Percentiles rank a stretch among this genome's conserved stretches.
Conservation (phyloP, 2,113 vertebrate genomes). For the Lophura nycthemera region DNA sequence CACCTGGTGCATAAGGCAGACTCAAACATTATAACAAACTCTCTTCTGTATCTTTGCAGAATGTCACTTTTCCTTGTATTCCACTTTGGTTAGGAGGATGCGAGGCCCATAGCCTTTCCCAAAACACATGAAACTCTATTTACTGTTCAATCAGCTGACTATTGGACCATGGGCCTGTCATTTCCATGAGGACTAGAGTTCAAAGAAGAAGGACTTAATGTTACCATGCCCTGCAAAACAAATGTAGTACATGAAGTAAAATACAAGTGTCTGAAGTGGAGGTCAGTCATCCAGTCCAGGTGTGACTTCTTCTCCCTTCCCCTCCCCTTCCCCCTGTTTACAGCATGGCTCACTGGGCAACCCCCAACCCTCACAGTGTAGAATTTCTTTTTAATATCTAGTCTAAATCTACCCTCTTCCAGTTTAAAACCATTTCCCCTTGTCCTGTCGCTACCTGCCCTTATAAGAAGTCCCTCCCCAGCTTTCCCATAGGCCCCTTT, state of each 20-base stretch:
- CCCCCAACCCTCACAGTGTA: too few species aligned
- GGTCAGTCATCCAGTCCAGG: not conserved
- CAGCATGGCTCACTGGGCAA: too few species aligned
- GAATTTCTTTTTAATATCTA: too few species aligned
- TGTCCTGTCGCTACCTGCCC: too few species aligned
- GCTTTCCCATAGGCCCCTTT: too few species aligned
- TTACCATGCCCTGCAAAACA: not conserved
- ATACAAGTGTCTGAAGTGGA: not conserved
- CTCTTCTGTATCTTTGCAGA: not conserved
- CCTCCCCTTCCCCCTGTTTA: rapidly evolving
- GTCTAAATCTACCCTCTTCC: too few species aligned
- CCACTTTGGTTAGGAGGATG: not conserved
- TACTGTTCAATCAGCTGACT: not conserved
- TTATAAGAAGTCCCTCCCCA: too few species aligned
- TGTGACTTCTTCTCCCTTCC: not conserved
- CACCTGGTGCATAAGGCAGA: not conserved
- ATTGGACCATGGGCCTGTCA: rapidly evolving
- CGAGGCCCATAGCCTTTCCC: not conserved
- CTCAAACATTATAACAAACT: not conserved
- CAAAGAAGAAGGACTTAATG: not conserved
- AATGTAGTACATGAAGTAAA: not conserved
- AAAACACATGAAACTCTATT: not conserved
- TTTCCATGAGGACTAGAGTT: not conserved
- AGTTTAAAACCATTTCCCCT: too few species aligned
- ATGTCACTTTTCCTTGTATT: not conserved